Evolutionary conservation across 2,888 invertebrate genomes (phyloP).

Genomic region (Leucania comma): DNA sequence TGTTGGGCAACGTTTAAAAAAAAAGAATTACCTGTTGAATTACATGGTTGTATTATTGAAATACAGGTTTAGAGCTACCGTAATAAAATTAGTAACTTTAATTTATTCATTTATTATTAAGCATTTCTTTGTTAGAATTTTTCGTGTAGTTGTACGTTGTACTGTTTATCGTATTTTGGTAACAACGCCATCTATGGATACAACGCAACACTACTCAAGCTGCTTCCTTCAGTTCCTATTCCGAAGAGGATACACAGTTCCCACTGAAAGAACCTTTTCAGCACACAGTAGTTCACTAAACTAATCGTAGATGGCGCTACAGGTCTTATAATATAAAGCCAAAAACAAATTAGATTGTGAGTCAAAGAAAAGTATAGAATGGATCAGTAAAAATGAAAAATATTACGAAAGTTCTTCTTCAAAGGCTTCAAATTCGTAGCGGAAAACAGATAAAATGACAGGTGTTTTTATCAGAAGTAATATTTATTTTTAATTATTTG

Average conservation of each 20-base stretch:
- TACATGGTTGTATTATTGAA: too few species aligned
- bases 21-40: too few species aligned
- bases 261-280: neutral
- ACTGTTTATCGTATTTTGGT: too few species aligned
- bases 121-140: too few species aligned
- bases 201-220: neutral
- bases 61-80: too few species aligned
- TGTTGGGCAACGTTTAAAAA: too few species aligned
- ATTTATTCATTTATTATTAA: too few species aligned
- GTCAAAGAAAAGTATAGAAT: neutral
- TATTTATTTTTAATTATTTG: neutral
- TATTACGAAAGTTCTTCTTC: neutral
- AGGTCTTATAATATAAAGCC: neutral
- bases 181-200: constrained; percentile 50
- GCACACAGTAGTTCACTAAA: neutral
- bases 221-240: neutral
- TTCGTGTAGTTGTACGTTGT: too few species aligned
- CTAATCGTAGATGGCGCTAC: constrained; percentile 38
- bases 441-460: neutral
- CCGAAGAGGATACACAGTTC: neutral
- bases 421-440: neutral
- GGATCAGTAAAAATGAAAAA: neutral
- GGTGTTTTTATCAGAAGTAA: neutral
- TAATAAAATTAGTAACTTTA: too few species aligned
- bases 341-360: neutral